These are phyloP conservation scores for Pelvicachromis taeniatus DNA, from an alignment of 2,113 vertebrate genomes.

Conservation along the genomic window DNA sequence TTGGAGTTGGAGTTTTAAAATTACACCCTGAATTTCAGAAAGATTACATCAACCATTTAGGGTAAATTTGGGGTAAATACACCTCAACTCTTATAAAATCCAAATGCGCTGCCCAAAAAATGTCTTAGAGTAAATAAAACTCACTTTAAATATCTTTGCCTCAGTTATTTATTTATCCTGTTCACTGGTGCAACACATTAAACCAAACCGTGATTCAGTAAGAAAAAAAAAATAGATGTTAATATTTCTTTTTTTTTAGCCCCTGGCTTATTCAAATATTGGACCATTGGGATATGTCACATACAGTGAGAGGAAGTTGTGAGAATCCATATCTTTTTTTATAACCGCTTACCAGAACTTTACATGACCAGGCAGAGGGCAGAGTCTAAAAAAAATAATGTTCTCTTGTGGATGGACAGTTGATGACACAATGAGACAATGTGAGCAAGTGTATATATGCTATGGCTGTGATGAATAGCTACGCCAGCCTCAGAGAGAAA, in stretches of 20 bases:
- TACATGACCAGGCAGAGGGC: too few species aligned
- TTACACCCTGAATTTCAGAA: background rate
- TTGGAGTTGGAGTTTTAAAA: background rate
- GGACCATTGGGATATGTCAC: background rate
- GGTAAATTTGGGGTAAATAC: too few species aligned
- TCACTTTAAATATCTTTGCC: background rate
- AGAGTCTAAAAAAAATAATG: background rate
- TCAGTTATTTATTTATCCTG: background rate
- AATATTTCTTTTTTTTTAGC: background rate
- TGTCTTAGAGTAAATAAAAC: background rate
- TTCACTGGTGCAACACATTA: background rate
- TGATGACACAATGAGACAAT: background rate
- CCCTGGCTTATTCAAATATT: background rate
- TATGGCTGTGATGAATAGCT: slow-evolving; percentile 2
- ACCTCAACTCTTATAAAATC: too few species aligned
- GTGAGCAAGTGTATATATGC: background rate
- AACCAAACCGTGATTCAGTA: background rate
- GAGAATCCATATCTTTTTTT: background rate
- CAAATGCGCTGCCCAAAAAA: background rate
- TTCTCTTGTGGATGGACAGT: background rate
- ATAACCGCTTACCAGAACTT: too few species aligned
- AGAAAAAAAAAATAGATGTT: background rate
- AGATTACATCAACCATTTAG: too few species aligned
- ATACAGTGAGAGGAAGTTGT: background rate
- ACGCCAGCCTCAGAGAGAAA: slow-evolving; percentile 3